Conservation (phyloP, 2,797 vertebrate species). For the Dryobates pubescens region DNA sequence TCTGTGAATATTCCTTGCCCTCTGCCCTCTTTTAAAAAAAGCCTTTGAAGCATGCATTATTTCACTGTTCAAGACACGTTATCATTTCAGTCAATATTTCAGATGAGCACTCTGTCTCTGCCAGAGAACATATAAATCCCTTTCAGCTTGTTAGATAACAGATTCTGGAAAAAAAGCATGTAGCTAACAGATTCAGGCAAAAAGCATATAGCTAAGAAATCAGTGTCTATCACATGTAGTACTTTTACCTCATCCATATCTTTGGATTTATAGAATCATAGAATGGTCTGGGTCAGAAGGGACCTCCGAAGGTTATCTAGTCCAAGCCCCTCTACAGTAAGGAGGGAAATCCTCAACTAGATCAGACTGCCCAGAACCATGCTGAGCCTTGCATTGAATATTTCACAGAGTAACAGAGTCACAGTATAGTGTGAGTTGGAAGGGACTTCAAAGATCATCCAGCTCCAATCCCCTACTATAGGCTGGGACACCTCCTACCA, state of each 20-base stretch:
- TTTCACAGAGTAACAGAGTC: no score
- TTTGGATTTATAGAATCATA: not conserved
- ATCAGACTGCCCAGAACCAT: no score
- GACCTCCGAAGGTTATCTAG: no score
- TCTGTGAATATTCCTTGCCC: not conserved
- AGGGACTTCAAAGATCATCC: no score
- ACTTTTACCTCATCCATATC: constrained; percentile 12
- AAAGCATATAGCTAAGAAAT: constrained; percentile 8
- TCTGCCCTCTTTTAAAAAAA: not conserved
- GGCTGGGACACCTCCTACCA: no score
- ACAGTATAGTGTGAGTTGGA: no score
- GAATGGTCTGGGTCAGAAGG: no score
- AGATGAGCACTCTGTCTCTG: not conserved
- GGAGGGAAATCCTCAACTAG: no score
- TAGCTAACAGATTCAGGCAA: constrained; percentile 20
- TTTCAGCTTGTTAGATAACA: constrained; percentile 26
- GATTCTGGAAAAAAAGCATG: not conserved
- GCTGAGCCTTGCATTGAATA: no score
- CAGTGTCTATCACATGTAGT: not conserved
- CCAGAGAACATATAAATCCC: constrained; percentile 1
- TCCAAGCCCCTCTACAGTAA: no score
- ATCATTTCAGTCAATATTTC: not conserved
- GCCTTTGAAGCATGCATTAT: not conserved
- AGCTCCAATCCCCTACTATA: no score
- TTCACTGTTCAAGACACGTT: not conserved